Evolutionary conservation across 2,888 invertebrate species (phyloP).

Genomic region (Euplexia lucipara): DNA sequence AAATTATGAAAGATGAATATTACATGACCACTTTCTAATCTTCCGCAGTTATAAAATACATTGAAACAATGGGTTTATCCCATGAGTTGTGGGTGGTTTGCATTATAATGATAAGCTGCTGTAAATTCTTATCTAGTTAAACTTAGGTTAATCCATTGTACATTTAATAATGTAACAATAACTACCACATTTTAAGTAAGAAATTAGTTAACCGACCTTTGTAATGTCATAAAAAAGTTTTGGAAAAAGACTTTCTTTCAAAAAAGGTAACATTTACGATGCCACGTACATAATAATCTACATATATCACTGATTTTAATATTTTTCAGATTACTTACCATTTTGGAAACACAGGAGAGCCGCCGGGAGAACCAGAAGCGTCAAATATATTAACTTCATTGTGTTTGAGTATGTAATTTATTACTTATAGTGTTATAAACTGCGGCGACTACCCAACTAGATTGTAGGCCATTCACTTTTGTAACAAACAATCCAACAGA

Average conservation of each 20-base stretch:
- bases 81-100: neutral
- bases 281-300: conserved; percentile 85
- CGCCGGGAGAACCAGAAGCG: conserved; percentile 93
- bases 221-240: neutral
- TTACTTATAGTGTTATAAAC: conserved; percentile 69
- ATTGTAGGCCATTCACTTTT: conserved; percentile 86
- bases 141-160: conserved; percentile 34
- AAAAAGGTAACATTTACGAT: conserved; percentile 71
- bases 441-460: conserved; percentile 74
- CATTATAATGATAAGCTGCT: neutral
- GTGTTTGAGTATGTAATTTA: conserved; percentile 73
- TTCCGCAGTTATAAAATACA: neutral
- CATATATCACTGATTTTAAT: conserved; percentile 62
- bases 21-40: conserved; percentile 22
- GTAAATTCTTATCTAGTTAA: conserved; percentile 14
- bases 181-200: neutral
- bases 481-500: conserved; percentile 78
- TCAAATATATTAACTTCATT: conserved; percentile 93
- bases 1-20: conserved; percentile 5
- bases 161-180: conserved; percentile 2
- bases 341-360: conserved; percentile 93
- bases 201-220: neutral
- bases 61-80: neutral
- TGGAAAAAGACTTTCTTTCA: conserved; percentile 74
- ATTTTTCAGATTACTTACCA: conserved; percentile 91